Percentiles rank a stretch among this genome's conserved stretches.
Evolutionary conservation across 2,113 vertebrate species (phyloP).

Genomic region (Odontesthes bonariensis): DNA sequence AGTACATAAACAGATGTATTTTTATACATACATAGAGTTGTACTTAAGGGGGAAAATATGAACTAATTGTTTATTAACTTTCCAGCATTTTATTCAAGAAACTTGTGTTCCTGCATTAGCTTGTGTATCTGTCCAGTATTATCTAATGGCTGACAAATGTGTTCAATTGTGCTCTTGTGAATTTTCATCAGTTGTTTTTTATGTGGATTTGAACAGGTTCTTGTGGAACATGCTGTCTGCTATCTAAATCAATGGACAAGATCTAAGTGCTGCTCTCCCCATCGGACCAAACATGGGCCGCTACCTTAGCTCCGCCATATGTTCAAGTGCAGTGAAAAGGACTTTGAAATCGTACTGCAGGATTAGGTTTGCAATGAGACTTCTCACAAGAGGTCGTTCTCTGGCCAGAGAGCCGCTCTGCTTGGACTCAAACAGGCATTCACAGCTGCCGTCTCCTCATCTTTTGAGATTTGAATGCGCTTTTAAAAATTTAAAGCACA

Average conservation of each 20-base stretch:
- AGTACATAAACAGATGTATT: no score
- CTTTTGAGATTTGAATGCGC: constrained; percentile 19
- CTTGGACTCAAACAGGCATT: constrained; percentile 31
- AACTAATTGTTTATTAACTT: no score
- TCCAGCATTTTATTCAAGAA: no score
- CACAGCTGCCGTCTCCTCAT: constrained; percentile 18
- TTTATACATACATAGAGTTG: no score
- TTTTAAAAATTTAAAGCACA: constrained; percentile 23
- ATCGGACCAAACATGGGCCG: constrained; percentile 49
- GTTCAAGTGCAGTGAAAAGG: constrained; percentile 41
- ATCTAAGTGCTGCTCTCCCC: constrained; percentile 1
- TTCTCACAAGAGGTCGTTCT: constrained; percentile 49
- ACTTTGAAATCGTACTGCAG: constrained; percentile 58
- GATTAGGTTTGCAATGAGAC: constrained; percentile 60
- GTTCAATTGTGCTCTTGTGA: neutral
- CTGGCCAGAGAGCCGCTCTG: constrained; percentile 19
- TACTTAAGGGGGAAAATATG: no score
- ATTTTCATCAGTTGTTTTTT: neutral
- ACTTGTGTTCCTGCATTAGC: no score
- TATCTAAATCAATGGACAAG: neutral
- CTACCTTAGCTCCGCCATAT: constrained; percentile 55
- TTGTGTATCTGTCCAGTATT: neutral
- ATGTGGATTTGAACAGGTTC: constrained; percentile 44
- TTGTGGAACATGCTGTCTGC: constrained; percentile 5
- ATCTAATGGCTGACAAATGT: neutral